phyloP scores from a whole-genome alignment of 2,888 invertebrate genomes.

The Drosophila phalerata region DNA sequence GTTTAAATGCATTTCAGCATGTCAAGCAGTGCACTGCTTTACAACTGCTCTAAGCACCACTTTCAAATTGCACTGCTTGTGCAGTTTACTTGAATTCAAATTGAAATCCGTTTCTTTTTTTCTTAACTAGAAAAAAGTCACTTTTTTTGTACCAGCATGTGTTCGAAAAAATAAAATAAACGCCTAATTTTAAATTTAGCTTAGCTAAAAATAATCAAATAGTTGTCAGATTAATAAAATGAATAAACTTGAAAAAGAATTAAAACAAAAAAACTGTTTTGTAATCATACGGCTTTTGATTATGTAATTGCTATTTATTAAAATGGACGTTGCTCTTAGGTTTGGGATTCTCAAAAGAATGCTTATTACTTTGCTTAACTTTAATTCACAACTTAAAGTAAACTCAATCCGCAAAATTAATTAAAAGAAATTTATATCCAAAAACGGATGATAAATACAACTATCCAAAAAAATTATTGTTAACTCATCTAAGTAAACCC shows the following conservation, averaged over 20 bases:
- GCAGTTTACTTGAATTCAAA: background rate
- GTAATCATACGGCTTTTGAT: too few relatives aligned
- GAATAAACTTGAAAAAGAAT: background rate
- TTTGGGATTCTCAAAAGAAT: too few relatives aligned
- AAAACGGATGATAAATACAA: too few relatives aligned
- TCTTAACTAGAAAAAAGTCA: too few relatives aligned
- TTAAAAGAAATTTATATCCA: too few relatives aligned
- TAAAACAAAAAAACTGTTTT: too few relatives aligned
- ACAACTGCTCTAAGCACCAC: constrained; percentile 6
- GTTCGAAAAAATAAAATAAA: background rate
- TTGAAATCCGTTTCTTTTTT: background rate
- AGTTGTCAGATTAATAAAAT: background rate
- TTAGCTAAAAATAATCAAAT: background rate
- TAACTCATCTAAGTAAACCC: background rate
- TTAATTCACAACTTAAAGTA: too few relatives aligned
- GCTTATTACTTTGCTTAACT: too few relatives aligned
- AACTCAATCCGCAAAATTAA: too few relatives aligned
- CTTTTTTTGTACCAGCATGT: background rate
- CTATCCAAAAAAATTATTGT: too few relatives aligned
- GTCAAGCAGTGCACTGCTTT: constrained; percentile 20
- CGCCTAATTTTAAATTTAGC: background rate
- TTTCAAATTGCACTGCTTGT: constrained; percentile 13
- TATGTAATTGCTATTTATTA: too few relatives aligned
- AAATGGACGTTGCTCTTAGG: too few relatives aligned
- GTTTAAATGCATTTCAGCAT: background rate